These are phyloP conservation scores for Aphidius ervi DNA, from an alignment of 1,140 invertebrate species.

Conservation along the genomic window DNA sequence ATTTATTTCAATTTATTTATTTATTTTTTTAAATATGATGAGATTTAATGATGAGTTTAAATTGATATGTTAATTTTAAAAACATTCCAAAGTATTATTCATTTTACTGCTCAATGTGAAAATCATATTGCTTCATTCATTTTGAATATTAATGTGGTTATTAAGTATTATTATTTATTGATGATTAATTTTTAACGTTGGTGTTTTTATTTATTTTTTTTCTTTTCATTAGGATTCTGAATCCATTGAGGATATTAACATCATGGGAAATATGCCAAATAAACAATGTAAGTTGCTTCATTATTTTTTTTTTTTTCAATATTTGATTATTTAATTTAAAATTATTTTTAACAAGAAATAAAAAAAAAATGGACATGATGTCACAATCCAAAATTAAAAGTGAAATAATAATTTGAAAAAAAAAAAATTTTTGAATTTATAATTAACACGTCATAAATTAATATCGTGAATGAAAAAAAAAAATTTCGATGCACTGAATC, in stretches of 20 bases:
- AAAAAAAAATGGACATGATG: slow-evolving; percentile 12
- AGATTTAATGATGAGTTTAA: slow-evolving; percentile 2
- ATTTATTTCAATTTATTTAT: neutral
- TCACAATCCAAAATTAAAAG: slow-evolving; percentile 27
- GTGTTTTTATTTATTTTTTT: slow-evolving; percentile 14
- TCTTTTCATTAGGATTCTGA: slow-evolving; percentile 57
- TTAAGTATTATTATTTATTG: slow-evolving; percentile 3
- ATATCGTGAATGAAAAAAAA: slow-evolving; percentile 17
- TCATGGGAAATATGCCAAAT: slow-evolving; percentile 30
- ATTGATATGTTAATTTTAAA: slow-evolving; percentile 18
- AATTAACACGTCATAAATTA: slow-evolving; percentile 30
- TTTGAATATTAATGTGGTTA: slow-evolving; percentile 15
- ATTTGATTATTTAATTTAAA: neutral
- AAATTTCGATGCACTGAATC: slow-evolving; percentile 32
- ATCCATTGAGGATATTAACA: slow-evolving; percentile 58
- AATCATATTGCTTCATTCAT: slow-evolving; percentile 23
- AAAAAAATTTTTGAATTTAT: no score
- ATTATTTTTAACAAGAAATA: no score
- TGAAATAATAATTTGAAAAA: neutral
- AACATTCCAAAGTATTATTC: slow-evolving; percentile 22
- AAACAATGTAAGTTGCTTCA: slow-evolving; percentile 42
- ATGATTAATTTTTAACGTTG: slow-evolving; percentile 6
- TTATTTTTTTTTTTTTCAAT: slow-evolving; percentile 2
- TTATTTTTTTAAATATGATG: neutral
- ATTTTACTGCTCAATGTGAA: slow-evolving; percentile 19